Evolutionary conservation across 1,140 invertebrate species (phyloP), one percentile per base, ranked within the genome.

Genomic region (Aradophagus sp.): DNA sequence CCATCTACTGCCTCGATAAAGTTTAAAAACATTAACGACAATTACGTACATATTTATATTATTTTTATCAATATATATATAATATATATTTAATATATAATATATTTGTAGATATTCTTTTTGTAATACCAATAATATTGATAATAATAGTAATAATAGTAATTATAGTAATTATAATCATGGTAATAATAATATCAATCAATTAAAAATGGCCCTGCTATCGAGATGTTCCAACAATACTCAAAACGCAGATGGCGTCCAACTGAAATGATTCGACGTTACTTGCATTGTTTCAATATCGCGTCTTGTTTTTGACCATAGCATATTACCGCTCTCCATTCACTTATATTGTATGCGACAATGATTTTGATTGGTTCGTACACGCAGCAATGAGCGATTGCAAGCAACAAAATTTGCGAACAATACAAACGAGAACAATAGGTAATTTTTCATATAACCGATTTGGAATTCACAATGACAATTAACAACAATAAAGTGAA

Each of bases 11-110:
- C 68, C 67, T 73, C 70, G 71, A 81, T 82, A 82, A 82, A 82
- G 80, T 82, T 81, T 80, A 75, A 75, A 81, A 81, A 80, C 77
- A 73, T 78, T 80, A 81, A 82, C 78, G 80, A 76, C 74, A 74
- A 73, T 80, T 76, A 68, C 55, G 71, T 65, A 66, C 71, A 59
- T 73, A 73, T n/a, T n/a, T n/a, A n/a, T n/a, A n/a, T n/a, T 65
- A 74, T 77, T 19, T 75, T 47, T 76, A 63, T 63, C 29, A 11
- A 55, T 62, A 73, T 61, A 56, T 42, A 15, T 23, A 36, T 53
- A 69, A 66, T 59, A 47, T 47, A 50, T 66, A 31, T 59, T 41
- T 50, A 58, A 50, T 65, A 47, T 45, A 32, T 65, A 65, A 55
- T 65, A 55, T 65, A 56, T 56, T 55, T 35, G 35, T 56, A 66